Evolutionary conservation across 2,888 invertebrate genomes (phyloP).

Genomic region (Crematogaster levior): DNA sequence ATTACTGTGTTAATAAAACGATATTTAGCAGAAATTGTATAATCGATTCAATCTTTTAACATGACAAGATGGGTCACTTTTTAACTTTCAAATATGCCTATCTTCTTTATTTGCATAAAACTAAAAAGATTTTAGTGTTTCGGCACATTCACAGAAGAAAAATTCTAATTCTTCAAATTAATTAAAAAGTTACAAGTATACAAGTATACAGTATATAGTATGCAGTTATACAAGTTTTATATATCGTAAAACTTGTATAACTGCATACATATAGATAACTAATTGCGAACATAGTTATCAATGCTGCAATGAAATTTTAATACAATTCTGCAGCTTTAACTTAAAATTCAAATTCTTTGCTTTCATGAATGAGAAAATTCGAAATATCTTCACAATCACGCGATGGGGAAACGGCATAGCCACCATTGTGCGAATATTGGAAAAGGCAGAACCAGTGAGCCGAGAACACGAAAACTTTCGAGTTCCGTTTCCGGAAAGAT

Average conservation of each 20-base stretch:
- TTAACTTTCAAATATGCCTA: background rate
- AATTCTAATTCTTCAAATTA: background rate
- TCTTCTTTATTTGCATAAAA: background rate
- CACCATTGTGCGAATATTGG: constrained; percentile 26
- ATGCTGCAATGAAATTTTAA: background rate
- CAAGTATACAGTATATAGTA: no score
- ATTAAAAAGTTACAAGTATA: background rate
- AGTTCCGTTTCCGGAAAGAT: constrained; percentile 39
- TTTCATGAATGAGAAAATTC: background rate
- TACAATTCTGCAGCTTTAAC: background rate
- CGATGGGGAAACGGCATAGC: background rate
- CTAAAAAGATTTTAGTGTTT: background rate
- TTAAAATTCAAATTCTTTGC: background rate
- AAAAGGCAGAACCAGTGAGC: background rate
- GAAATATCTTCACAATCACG: constrained; percentile 6
- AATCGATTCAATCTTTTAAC: background rate
- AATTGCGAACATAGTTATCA: background rate
- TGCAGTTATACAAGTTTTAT: background rate
- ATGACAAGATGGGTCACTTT: background rate
- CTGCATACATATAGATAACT: background rate
- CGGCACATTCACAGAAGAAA: background rate
- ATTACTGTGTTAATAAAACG: background rate
- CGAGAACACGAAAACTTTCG: constrained; percentile 53
- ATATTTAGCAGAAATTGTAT: background rate
- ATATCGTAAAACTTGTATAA: no score